phyloP scores from a whole-genome alignment of 2,888 invertebrate genomes.

The Anodontia alba region DNA sequence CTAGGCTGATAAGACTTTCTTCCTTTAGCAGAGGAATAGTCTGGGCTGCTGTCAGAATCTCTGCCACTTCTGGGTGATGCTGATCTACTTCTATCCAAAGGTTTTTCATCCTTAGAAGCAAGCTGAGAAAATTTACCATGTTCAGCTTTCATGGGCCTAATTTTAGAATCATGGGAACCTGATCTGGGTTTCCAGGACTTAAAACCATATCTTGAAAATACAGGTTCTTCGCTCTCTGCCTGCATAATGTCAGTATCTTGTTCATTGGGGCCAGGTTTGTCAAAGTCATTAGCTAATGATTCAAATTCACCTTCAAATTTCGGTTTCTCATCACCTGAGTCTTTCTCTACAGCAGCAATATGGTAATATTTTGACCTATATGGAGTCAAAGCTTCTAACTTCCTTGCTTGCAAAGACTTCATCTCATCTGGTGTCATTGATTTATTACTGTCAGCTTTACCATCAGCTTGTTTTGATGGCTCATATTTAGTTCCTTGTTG shows the following conservation, averaged over 20 bases:
- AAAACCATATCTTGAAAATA: background rate
- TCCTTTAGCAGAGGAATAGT: background rate
- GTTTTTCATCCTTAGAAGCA: background rate
- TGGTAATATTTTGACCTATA: constrained; percentile 55
- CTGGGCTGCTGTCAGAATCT: constrained; percentile 7
- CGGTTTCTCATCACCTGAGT: constrained; percentile 17
- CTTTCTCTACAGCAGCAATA: constrained; percentile 18
- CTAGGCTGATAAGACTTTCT: constrained; percentile 43
- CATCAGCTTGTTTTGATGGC: background rate
- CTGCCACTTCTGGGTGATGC: background rate
- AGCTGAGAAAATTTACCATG: constrained; percentile 26
- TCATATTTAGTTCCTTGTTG: background rate
- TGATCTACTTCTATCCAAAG: constrained; percentile 10
- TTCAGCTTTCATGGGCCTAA: constrained; percentile 50
- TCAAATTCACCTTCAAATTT: constrained; percentile 15
- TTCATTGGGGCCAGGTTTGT: background rate
- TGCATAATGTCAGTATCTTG: background rate
- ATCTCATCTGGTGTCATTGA: constrained; percentile 35
- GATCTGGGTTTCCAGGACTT: background rate
- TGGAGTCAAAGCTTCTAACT: constrained; percentile 56
- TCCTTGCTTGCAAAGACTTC: constrained; percentile 33
- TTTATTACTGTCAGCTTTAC: background rate
- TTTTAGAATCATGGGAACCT: background rate
- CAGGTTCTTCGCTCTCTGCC: background rate
- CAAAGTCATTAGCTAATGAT: constrained; percentile 35